Base-by-base conservation (phyloP, 2,888 invertebrate genomes). In the Malacosoma neustria region DNA sequence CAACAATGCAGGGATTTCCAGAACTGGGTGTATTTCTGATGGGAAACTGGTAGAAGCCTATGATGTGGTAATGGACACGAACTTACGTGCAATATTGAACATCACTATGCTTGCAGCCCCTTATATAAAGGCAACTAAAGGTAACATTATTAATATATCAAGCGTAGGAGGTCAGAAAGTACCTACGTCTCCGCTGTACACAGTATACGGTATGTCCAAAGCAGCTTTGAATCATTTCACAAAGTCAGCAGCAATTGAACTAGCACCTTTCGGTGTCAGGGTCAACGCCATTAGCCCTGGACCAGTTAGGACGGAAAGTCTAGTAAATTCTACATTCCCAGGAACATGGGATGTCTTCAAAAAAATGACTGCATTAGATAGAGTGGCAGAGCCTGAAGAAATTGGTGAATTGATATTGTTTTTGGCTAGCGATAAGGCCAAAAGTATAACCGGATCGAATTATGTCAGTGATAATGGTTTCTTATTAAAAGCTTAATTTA, bases 251-350 rank as follows among this genome's bases (percentile, higher is more conserved):
- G 35, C 35, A 1, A 4, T 15, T 3, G 35, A 35, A 12, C 9
- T 35, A 12, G 35, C 35, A 6, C 93, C 4, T 63, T 93, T 34
- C 92, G 89, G 32, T 38, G 11, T 39, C 37, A 7, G 42, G 45
- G 4, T 35, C 11, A 35, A 36, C 29, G 29, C 29, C 5, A 13
- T 36, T 11, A 33, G 29, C 11, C 41, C 55, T 7, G 36, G 36
- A 13, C 36, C 36, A 6, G 32, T 36, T 4, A 36, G 14, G 11
- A 36, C 36, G 12, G 36, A 12, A 12, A 32, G 31, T 13, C 14
- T 36, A n/a, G 36, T 32, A 7, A 13, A 15, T 14, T 11, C 13
- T 9, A 22, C 3, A 3, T 15, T 11, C 2, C 7, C 13, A n/a
- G 2, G 1, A 29, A 33, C 29, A 4, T 37, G 36, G 36, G 29